Evolutionary conservation across 2,113 vertebrate genomes (phyloP).

Genomic region (Ictalurus punctatus): DNA sequence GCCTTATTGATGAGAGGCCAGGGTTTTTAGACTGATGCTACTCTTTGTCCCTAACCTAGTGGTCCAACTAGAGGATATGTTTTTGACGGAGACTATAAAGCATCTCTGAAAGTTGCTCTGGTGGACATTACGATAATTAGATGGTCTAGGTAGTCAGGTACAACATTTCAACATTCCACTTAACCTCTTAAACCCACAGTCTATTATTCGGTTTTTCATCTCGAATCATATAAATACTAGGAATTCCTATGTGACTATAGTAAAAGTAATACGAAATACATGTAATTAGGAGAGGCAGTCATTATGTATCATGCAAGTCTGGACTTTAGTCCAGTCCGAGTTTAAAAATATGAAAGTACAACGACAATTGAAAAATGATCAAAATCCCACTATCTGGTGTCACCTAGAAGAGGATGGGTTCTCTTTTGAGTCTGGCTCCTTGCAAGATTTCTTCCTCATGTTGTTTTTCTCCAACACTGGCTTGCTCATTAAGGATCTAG

Average conservation of each 20-base stretch:
- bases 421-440: background rate
- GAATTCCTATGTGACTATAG: background rate
- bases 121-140: background rate
- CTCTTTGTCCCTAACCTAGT: background rate
- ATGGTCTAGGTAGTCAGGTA: background rate
- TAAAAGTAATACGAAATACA: background rate
- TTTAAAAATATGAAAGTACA: background rate
- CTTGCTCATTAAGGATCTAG: background rate
- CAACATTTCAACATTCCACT: background rate
- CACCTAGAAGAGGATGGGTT: background rate
- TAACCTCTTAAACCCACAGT: background rate
- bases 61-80: background rate
- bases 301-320: background rate
- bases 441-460: background rate
- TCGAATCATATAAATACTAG: background rate
- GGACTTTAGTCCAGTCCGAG: background rate
- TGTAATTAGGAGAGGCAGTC: background rate
- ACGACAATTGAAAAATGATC: background rate
- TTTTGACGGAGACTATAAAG: background rate
- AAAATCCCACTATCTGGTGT: background rate
- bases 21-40: background rate
- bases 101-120: background rate
- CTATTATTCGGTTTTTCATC: background rate
- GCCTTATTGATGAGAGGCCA: background rate
- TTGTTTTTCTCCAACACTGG: background rate